A percentile compares a stretch with the other conserved stretches of the same genome.
Evolutionary conservation across 2,888 invertebrate genomes (phyloP).

Genomic region (Eupithecia abbreviata): DNA sequence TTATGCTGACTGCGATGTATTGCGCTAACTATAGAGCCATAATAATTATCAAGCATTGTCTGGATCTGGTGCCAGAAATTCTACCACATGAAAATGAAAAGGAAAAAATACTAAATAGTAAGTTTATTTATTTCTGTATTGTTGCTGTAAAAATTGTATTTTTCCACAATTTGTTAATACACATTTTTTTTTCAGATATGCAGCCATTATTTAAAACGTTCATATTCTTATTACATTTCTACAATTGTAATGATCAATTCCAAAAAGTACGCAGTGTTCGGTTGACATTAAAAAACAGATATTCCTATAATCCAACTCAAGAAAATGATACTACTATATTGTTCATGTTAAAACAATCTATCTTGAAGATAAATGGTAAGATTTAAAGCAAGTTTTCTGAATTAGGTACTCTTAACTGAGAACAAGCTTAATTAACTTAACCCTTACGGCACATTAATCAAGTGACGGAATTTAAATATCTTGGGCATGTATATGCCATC

Average conservation of each 20-base stretch:
- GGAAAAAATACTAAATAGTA: conserved; percentile 55
- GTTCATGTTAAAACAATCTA: conserved; percentile 64
- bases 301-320: conserved; percentile 67
- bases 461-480: too few species aligned
- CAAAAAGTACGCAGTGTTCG: conserved; percentile 67
- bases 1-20: conserved; percentile 78
- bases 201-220: conserved; percentile 69
- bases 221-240: conserved; percentile 75
- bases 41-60: conserved; percentile 68
- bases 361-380: conserved; percentile 66
- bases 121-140: conserved; percentile 35
- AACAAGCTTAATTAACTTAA: too few species aligned
- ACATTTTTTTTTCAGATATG: conserved; percentile 63
- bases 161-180: not conserved
- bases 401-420: not conserved
- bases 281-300: conserved; percentile 61
- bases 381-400: not conserved
- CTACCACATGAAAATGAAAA: conserved; percentile 56
- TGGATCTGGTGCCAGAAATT: conserved; percentile 73
- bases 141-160: not conserved
- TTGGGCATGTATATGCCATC: too few species aligned
- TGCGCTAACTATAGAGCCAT: conserved; percentile 73
- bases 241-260: conserved; percentile 69
- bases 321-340: conserved; percentile 74
- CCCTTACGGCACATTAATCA: too few species aligned